Evolutionary conservation across 2,113 vertebrate species (phyloP), one percentile per base, ranked within the genome.

Genomic region (Triplophysa rosa): DNA sequence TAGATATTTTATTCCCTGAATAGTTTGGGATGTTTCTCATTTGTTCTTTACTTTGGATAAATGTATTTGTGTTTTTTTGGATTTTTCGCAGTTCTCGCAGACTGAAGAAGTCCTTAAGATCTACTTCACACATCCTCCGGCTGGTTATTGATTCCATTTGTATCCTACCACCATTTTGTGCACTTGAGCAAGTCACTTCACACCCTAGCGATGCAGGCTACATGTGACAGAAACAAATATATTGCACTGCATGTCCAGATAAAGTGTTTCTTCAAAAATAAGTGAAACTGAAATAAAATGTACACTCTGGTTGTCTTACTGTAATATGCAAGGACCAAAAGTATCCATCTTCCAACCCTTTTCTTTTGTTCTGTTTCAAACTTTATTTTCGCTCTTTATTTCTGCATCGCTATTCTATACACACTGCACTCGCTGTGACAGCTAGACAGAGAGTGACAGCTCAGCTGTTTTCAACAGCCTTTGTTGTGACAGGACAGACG

Each of bases 401-500:
- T 58, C 69, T 72, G n/a, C 54, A 24, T 73, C 33, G 40, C 37
- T 17, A 13, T 59, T 72, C 69, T 16, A 11, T n/a, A 21, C 24
- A 69, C 33, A 49, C 47, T 49, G 13, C 47, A 49, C 47, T 49
- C 47, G 9, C 47, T 26, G 23, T 52, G 40, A 42, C 67, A 68
- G 12, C 1, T 16, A 54, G 49, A 54, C 49, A 40, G 33, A 59
- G 29, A 29, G 37, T 73, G 70, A 29, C 56, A 42, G 54, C 70
- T 24, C 54, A 61, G 26, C 42, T 17, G 56, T 61, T 61, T 56
- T 23, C 14, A 72, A 59, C 14, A 13, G 70, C 70, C n/a, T 59
- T 72, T 73, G 49, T 23, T 59, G n/a, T 24, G 70, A 73, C 70
- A 73, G n/a, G 33, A 45, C 42, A 45, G 42, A 45, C 1, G 4